These are phyloP conservation scores for Coleophora flavipennella DNA, from an alignment of 2,888 invertebrate species.

Conservation along the genomic window DNA sequence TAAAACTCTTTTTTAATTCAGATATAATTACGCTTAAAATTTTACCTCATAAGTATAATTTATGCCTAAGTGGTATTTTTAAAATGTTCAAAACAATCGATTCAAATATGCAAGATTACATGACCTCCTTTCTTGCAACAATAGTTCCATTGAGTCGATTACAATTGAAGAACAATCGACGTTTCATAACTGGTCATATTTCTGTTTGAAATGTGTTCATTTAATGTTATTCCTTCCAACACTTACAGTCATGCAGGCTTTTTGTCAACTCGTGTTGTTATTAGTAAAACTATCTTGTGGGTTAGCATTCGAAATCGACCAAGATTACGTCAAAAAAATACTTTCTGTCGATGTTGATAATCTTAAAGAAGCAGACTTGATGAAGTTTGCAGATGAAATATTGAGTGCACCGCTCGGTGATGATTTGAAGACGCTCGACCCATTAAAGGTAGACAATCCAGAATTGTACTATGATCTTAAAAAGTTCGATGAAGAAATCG, in stretches of 20 bases:
- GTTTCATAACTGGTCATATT: slow-evolving; percentile 5
- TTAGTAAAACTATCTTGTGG: not conserved
- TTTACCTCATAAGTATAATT: too few relatives aligned
- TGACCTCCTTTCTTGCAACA: not conserved
- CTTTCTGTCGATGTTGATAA: not conserved
- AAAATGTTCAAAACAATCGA: too few relatives aligned
- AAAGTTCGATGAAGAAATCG: too few relatives aligned
- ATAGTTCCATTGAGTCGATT: slow-evolving; percentile 1
- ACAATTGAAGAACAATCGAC: slow-evolving; percentile 1
- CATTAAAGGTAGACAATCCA: too few relatives aligned
- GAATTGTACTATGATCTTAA: too few relatives aligned
- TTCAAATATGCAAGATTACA: too few relatives aligned
- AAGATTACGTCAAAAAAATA: not conserved
- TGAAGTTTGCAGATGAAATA: too few relatives aligned
- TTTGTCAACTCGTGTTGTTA: not conserved
- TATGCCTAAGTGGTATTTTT: too few relatives aligned
- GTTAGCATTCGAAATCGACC: too few relatives aligned
- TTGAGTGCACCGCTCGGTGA: too few relatives aligned
- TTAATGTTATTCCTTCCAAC: not conserved
- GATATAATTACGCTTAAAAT: too few relatives aligned
- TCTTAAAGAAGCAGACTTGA: not conserved
- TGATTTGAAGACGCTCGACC: too few relatives aligned
- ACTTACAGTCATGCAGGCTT: slow-evolving; percentile 1
- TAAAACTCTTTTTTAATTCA: not conserved
- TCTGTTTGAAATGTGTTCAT: not conserved